Percentiles rank a stretch among this genome's conserved stretches.
Evolutionary conservation across 1,140 invertebrate species (phyloP).

Genomic region (Tetraneura akinire): DNA sequence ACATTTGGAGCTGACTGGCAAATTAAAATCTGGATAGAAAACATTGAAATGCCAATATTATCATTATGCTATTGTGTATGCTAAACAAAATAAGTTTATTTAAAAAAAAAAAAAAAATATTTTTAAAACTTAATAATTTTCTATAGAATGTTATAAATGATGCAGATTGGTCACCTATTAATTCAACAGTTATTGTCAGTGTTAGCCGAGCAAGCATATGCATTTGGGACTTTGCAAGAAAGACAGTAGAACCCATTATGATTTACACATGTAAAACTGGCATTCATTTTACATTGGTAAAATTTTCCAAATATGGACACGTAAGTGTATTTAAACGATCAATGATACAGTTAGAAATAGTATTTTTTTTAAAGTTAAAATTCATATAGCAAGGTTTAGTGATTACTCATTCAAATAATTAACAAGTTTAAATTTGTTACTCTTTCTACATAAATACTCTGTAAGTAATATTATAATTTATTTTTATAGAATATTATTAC

Average conservation of each 20-base stretch:
- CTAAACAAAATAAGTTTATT: neutral
- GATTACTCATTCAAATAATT: too few relatives aligned
- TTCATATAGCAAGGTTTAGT: too few relatives aligned
- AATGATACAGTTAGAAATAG: too few relatives aligned
- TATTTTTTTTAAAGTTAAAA: too few relatives aligned
- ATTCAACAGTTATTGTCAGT: slow-evolving; percentile 65
- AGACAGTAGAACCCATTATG: slow-evolving; percentile 52
- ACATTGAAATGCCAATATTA: slow-evolving; percentile 54
- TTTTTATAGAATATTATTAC: slow-evolving; percentile 40
- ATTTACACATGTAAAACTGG: neutral
- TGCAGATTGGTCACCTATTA: slow-evolving; percentile 64
- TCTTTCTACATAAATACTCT: too few relatives aligned
- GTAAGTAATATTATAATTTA: too few relatives aligned
- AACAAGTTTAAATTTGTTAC: too few relatives aligned
- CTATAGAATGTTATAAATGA: slow-evolving; percentile 59
- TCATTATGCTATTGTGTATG: slow-evolving; percentile 51
- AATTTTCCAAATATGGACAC: slow-evolving; percentile 30
- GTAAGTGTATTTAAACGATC: too few relatives aligned
- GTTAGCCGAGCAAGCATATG: slow-evolving; percentile 60
- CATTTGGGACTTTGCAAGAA: slow-evolving; percentile 55
- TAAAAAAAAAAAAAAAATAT: too few relatives aligned
- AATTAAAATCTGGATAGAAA: slow-evolving; percentile 64
- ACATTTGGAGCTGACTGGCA: slow-evolving; percentile 65
- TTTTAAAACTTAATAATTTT: too few relatives aligned
- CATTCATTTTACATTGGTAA: slow-evolving; percentile 17